Conservation (phyloP, 1,140 invertebrate genomes). For the Drosophila teissieri region DNA sequence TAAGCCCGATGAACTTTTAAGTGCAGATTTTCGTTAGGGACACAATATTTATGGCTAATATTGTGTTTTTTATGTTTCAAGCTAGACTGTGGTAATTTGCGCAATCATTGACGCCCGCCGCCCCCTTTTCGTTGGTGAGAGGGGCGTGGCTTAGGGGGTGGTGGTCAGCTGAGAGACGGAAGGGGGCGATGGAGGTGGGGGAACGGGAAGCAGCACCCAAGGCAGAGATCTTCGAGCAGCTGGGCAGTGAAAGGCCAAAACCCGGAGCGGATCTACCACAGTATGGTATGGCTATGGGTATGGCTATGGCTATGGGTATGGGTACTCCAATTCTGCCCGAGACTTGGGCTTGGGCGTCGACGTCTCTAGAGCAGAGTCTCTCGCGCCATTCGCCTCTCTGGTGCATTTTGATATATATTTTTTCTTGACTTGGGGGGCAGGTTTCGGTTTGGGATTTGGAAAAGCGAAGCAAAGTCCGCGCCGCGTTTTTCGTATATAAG, state of each 20-base stretch:
- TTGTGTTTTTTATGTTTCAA: background rate
- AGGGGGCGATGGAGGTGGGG: background rate
- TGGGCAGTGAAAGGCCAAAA: conserved; percentile 76
- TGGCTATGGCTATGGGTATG: background rate
- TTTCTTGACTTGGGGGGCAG: conserved; percentile 65
- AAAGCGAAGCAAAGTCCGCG: conserved; percentile 55
- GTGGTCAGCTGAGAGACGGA: background rate
- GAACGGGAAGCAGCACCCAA: conserved; percentile 47
- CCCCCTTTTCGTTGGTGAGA: conserved; percentile 7
- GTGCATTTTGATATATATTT: conserved; percentile 57
- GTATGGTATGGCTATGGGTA: too few species aligned
- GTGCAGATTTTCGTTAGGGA: background rate
- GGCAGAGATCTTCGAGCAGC: conserved; percentile 67
- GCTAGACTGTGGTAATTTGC: conserved; percentile 64
- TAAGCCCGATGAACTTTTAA: too few species aligned
- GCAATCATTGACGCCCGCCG: conserved; percentile 61
- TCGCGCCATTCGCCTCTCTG: conserved; percentile 37
- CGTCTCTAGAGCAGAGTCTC: conserved; percentile 39
- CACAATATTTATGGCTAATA: background rate
- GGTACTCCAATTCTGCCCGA: conserved; percentile 72
- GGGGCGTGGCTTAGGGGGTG: conserved; percentile 21
- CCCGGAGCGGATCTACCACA: conserved; percentile 21
- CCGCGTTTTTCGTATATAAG: conserved; percentile 80
- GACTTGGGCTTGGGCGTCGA: conserved; percentile 65
- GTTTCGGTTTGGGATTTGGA: conserved; percentile 51